Base-by-base conservation (phyloP, 2,797 vertebrate genomes). In the Chiloscyllium punctatum region DNA sequence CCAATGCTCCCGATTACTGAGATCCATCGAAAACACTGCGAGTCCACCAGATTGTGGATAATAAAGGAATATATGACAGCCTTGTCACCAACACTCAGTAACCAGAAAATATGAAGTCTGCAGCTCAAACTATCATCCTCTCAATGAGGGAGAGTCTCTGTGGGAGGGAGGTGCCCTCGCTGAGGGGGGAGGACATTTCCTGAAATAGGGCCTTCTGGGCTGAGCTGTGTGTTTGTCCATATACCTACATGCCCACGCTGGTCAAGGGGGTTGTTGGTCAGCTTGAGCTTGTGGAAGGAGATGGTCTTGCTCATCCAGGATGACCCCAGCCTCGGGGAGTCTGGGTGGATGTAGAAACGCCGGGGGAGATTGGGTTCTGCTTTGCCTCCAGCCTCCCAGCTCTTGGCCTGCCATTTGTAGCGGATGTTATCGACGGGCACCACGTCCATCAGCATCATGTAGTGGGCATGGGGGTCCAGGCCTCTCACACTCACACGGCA, bases 371-470 rank as follows among this genome's bases (percentile, higher is more conserved):
- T 96, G 69, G 96, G 96, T 30, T 97, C 96, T 2, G 95, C 68
- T 77, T 92, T 79, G n/a, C 96, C 96, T 25, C 95, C 97, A 74
- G 96, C 69, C 95, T 96, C 96, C 97, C 97, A 97, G 69, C 71
- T 30, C 48, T 68, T 57, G 57, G 57, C 4, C 95, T 96, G 95
- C 96, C 96, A 96, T 96, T 97, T 96, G 94, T 97, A 96, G 95
- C 96, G 97, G 96, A 96, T 96, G 95, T 97, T 96, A 96, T 97
- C 96, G 95, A 96, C 96, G 42, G 96, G 96, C 95, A 97, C 96
- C 96, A 96, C 96, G 96, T 97, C 96, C 97, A 97, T 97, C 96
- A 97, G 96, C 96, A 97, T 95, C 77, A 96, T 95, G 86, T 97
- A 96, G 95, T 96, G 97, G 95, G 96, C 96, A 96, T 96, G 96